A percentile compares a stretch with the other conserved stretches of the same genome.
phyloP scores from a whole-genome alignment of 2,113 vertebrate genomes.

The Platichthys stellatus region DNA sequence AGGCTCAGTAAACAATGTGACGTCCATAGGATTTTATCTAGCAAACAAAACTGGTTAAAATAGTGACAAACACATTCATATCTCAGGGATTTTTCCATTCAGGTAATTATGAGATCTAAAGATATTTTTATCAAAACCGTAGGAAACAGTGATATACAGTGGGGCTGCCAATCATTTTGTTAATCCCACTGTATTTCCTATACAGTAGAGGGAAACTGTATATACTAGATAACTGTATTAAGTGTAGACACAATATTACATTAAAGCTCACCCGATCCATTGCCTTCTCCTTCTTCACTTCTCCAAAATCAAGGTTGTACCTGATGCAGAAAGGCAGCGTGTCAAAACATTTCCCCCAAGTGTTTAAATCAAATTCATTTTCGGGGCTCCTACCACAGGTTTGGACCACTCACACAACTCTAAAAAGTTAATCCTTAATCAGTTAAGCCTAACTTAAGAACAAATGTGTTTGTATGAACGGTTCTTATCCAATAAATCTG shows the following conservation, averaged over 20 bases:
- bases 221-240: not conserved
- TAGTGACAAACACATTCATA: too few species aligned
- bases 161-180: not conserved
- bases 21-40: not conserved
- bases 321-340: constrained; percentile 76
- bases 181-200: not conserved
- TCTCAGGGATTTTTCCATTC: not conserved
- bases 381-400: too few species aligned
- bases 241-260: not conserved
- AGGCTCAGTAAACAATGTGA: not conserved
- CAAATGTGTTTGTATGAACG: too few species aligned
- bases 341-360: not conserved
- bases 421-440: too few species aligned
- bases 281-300: constrained; percentile 87
- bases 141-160: not conserved
- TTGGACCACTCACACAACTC: too few species aligned
- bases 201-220: not conserved
- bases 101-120: too few species aligned
- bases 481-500: too few species aligned
- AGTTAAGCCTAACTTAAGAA: too few species aligned
- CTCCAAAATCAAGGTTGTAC: constrained; percentile 87
- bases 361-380: too few species aligned
- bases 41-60: not conserved
- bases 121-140: too few species aligned
- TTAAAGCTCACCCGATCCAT: constrained; percentile 87